These are phyloP conservation scores for Corythornis cristatus DNA, from an alignment of 2,113 vertebrate species.

Conservation along the genomic window DNA sequence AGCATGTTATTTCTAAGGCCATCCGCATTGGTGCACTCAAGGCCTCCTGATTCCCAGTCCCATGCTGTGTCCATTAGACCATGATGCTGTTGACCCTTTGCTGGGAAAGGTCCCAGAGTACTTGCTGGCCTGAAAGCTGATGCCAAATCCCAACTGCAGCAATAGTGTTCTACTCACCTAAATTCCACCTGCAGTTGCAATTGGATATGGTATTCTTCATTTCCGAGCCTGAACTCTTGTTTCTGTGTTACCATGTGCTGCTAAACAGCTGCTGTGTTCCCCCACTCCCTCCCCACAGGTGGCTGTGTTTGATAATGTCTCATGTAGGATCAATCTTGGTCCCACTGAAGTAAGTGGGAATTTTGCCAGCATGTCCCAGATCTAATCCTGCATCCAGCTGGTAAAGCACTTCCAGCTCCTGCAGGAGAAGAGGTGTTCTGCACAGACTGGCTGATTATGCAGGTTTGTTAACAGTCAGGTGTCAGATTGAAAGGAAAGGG, in stretches of 20 bases:
- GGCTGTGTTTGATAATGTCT: slow-evolving; percentile 50
- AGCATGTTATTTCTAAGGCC: slow-evolving; percentile 33
- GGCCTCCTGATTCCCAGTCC: slow-evolving; percentile 36
- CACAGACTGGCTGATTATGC: neutral
- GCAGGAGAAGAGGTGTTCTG: neutral
- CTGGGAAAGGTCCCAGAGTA: slow-evolving; percentile 29
- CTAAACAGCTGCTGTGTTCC: slow-evolving; percentile 48
- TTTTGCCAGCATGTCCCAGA: slow-evolving; percentile 13
- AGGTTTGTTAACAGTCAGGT: neutral
- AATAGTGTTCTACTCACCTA: slow-evolving; percentile 49
- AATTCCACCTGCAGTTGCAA: slow-evolving; percentile 69
- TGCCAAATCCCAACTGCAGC: slow-evolving; percentile 6
- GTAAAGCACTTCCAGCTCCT: slow-evolving; percentile 35
- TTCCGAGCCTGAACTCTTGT: slow-evolving; percentile 37
- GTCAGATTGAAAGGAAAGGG: neutral
- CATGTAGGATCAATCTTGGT: slow-evolving; percentile 55
- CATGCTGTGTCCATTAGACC: slow-evolving; percentile 57
- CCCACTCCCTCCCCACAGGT: slow-evolving; percentile 48
- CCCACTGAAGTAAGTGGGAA: slow-evolving; percentile 56
- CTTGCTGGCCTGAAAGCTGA: slow-evolving; percentile 48
- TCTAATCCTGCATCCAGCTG: slow-evolving; percentile 31
- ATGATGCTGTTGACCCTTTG: slow-evolving; percentile 37
- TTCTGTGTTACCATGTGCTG: neutral
- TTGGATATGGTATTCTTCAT: slow-evolving; percentile 61
- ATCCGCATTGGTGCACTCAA: neutral